Conservation (phyloP, 2,113 vertebrate genomes). For the Callipepla californica region DNA sequence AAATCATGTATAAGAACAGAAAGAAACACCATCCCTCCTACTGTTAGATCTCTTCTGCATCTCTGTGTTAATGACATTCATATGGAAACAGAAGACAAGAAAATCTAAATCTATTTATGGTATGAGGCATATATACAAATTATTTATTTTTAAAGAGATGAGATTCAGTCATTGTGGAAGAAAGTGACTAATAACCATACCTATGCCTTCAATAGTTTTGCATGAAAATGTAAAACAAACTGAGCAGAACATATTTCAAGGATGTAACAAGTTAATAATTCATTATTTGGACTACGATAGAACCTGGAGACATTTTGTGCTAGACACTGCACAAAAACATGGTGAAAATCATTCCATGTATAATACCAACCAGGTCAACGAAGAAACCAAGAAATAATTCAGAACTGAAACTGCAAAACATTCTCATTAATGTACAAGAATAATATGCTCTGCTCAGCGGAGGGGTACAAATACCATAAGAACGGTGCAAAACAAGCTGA, state of each 20-base stretch:
- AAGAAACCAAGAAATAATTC: neutral
- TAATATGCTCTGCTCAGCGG: neutral
- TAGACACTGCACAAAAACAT: neutral
- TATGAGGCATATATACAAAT: neutral
- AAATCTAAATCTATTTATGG: neutral
- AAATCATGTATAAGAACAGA: neutral
- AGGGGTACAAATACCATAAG: neutral
- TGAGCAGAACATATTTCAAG: fast-evolving
- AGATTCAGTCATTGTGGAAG: neutral
- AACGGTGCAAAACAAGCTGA: neutral
- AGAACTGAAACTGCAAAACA: neutral
- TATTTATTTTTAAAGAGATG: neutral
- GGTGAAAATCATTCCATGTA: neutral
- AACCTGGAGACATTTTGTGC: neutral
- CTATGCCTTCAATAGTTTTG: neutral
- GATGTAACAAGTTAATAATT: neutral
- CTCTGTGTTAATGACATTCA: neutral
- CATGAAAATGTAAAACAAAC: neutral
- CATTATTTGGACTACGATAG: neutral
- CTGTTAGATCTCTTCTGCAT: neutral
- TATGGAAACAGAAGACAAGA: neutral
- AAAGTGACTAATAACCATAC: neutral
- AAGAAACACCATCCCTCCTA: neutral
- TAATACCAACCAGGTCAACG: neutral
- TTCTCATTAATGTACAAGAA: neutral